Evolutionary conservation across 2,797 vertebrate species (phyloP), one percentile per base, ranked within the genome.

Genomic region (Coregonus suidteri): DNA sequence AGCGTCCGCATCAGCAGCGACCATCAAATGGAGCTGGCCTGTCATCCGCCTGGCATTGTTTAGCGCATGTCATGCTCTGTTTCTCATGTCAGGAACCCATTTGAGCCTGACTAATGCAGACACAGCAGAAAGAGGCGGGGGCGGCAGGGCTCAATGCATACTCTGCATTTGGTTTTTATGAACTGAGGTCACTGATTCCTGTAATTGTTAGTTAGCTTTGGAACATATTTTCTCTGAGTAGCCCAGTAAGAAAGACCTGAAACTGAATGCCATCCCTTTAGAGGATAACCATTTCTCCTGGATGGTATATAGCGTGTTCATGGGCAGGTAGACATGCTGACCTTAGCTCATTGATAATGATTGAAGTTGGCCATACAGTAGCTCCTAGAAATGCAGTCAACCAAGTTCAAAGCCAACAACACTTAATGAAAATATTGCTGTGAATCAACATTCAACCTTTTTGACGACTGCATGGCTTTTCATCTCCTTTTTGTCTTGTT

Each of bases 1-100:
- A 82, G 53, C 56, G 71, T 47, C 83, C 68, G 30, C 71, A 71
- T 86, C 77, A 77, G 81, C 84, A 83, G 86, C 85, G 83, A 81
- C 87, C 86, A 81, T 89, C 88, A 84, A 86, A 90, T 84, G 89
- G 84, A 86, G 87, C 84, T 80, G 82, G 90, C 88, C 90, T 82
- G 85, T 93, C 91, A 89, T 92, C 91, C 88, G 90, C 86, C 89
- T 86, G 90, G 90, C 82, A 82, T 91, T 91, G 88, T 90, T 93
- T 85, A 78, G 88, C 74, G 80, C 90, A 92, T 94, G 94, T 95
- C 95, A 95, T 80, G 93, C 93, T 95, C 93, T 92, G 94, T 94
- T 96, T 95, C 93, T 93, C 90, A 82, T 89, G 87, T 88, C 84
- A 82, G 90, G 90, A 90, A 87, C 83, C 90, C 90, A 84, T 88